Base-by-base conservation (phyloP, 2,797 vertebrate species). In the Sebastes iracundus region DNA sequence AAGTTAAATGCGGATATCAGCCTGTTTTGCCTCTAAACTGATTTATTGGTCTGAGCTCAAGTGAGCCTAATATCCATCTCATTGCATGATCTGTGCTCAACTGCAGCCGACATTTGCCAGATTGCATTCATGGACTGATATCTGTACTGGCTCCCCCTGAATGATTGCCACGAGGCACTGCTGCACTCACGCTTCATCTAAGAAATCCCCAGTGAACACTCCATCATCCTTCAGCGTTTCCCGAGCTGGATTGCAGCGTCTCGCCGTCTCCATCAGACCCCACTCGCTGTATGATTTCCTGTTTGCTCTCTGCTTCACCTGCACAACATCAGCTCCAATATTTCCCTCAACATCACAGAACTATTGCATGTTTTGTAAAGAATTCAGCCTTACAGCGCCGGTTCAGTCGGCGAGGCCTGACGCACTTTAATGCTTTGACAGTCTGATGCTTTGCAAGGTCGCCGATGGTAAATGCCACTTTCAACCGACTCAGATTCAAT, bases 121-220 rank as follows among this genome's bases (percentile, higher is more conserved):
- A 84, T 75, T 77, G 68, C 69, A 62, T 66, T 75, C 58, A 42
- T 46, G 53, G 60, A 28, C 82, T 52, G 63, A 80, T 83, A 80
- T 84, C 76, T 74, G 25, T 6, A 30, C 81, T 12, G 74, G 59
- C 65, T 35, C 33, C 22, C 53, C 53, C 76, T 77, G 75, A 87
- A 58, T 52, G 81, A 86, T 72, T 62, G 81, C 86, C 81, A 82
- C 22, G 46, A 83, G 83, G 74, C 75, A 25, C 76, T 42, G 70
- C 87, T 68, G 82, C 86, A 73, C 82, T 88, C 83, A 69, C 58
- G 25, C 86, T 78, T 88, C 83, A 8, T 87, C 85, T 71, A 4
- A 83, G 83, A 86, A 85, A 55, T 81, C 79, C 83, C 81, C 66
- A 61, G 81, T 27, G 84, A 81, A 42, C 80, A 32, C 78, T 88